These are phyloP conservation scores for Desmophyllum pertusum DNA, from an alignment of 92 coral and sea anemone species.

Conservation along the genomic window DNA sequence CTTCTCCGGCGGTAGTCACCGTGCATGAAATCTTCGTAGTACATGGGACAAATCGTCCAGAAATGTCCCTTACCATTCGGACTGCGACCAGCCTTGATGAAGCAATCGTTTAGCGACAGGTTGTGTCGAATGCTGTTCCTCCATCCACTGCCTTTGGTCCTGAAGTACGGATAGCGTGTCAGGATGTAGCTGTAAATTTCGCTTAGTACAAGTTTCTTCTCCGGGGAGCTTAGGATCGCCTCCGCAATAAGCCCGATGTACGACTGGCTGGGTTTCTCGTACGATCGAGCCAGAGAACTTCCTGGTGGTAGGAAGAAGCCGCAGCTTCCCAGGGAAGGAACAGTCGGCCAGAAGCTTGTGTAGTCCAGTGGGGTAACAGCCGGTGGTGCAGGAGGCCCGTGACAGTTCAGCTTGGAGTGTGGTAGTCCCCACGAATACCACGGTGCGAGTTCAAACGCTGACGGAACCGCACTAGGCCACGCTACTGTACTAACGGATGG, in stretches of 20 bases:
- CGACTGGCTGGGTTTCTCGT: slow-evolving; percentile 91
- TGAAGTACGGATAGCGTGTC: slow-evolving; percentile 90
- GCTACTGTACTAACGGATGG: slow-evolving; percentile 29
- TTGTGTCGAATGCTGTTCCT: slow-evolving; percentile 96
- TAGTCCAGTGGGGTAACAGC: slow-evolving; percentile 34
- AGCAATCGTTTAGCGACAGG: slow-evolving; percentile 91
- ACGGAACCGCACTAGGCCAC: slow-evolving; percentile 42
- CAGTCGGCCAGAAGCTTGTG: slow-evolving; percentile 47
- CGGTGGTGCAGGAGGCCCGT: slow-evolving; percentile 33
- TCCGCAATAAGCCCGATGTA: slow-evolving; percentile 93
- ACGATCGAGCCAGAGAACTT: slow-evolving; percentile 48
- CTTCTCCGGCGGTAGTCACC: slow-evolving; percentile 80
- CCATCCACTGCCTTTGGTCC: slow-evolving; percentile 98
- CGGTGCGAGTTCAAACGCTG: slow-evolving; percentile 30
- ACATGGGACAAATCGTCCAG: slow-evolving; percentile 88
- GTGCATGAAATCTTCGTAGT: slow-evolving; percentile 83
- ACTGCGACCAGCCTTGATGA: slow-evolving; percentile 94
- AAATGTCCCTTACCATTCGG: slow-evolving; percentile 97
- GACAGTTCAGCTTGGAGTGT: slow-evolving; percentile 41
- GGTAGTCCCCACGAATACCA: slow-evolving; percentile 41
- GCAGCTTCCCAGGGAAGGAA: slow-evolving; percentile 46
- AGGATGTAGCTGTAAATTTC: slow-evolving; percentile 90
- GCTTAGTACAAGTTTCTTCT: slow-evolving; percentile 90
- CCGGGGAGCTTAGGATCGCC: slow-evolving; percentile 95
- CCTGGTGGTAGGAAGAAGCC: slow-evolving; percentile 41